Percentiles rank a stretch among this genome's conserved stretches.
These are phyloP conservation scores for Pediacus dermestoides DNA, from an alignment of 2,888 invertebrate species.

Conservation along the genomic window DNA sequence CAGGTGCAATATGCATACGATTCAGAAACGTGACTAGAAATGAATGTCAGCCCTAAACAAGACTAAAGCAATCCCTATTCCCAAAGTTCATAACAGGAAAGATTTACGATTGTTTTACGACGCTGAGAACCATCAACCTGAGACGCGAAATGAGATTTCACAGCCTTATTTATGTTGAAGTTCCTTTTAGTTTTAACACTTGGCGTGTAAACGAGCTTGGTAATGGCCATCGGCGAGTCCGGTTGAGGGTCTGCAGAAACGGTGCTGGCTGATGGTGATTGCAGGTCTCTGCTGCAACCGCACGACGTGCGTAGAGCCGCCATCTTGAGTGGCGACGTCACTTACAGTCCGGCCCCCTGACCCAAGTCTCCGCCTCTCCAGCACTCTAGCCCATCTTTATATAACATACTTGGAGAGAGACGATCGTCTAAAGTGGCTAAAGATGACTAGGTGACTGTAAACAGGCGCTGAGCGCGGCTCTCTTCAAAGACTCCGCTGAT, in stretches of 20 bases:
- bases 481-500: conserved; percentile 43
- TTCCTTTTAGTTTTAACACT: conserved; percentile 40
- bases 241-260: not conserved
- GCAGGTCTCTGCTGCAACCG: conserved; percentile 32
- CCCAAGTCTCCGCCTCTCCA: conserved; percentile 50
- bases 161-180: conserved; percentile 34
- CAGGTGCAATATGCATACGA: too few species aligned
- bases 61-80: too few species aligned
- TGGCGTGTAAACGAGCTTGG: conserved; percentile 34
- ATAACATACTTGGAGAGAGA: conserved; percentile 25
- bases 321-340: conserved; percentile 57
- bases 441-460: conserved; percentile 39
- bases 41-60: too few species aligned
- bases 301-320: conserved; percentile 41
- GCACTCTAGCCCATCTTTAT: conserved; percentile 29
- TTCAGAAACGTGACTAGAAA: too few species aligned
- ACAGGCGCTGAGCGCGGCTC: conserved; percentile 40
- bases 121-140: conserved; percentile 37
- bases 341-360: conserved; percentile 55
- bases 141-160: conserved; percentile 39
- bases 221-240: conserved; percentile 21
- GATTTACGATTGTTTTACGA: conserved; percentile 32
- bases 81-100: not conserved
- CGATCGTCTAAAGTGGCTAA: conserved; percentile 31
- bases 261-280: conserved; percentile 24